phyloP scores from a whole-genome alignment of 2,113 vertebrate species.

The Protobothrops flavoviridis region DNA sequence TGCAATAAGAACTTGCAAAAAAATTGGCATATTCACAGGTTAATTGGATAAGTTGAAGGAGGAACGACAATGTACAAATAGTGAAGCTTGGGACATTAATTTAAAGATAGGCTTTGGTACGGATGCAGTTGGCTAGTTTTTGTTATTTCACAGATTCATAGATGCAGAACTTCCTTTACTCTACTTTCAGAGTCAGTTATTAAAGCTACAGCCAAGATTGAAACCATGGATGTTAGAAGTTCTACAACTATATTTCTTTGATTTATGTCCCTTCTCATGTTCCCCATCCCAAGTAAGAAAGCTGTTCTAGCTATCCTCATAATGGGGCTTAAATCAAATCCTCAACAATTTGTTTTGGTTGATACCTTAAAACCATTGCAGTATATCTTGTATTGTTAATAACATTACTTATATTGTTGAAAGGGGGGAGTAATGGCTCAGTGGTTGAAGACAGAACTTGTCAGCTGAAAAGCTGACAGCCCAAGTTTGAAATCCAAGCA shows the following conservation, averaged over 20 bases:
- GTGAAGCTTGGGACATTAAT: neutral
- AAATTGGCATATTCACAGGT: neutral
- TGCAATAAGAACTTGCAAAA: neutral
- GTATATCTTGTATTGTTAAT: neutral
- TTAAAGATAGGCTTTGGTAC: neutral
- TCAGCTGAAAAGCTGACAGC: too few species aligned
- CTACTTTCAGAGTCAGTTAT: neutral
- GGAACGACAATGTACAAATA: neutral
- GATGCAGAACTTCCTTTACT: neutral
- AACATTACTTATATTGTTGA: neutral
- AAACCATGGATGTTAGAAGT: neutral
- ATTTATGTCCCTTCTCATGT: neutral
- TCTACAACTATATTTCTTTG: neutral
- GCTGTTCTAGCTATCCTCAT: neutral
- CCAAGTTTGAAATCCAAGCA: too few species aligned
- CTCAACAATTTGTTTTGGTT: neutral
- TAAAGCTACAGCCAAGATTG: neutral
- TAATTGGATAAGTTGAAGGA: neutral
- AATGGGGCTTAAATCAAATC: neutral
- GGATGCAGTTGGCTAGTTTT: neutral
- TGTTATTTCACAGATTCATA: neutral
- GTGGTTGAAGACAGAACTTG: too few species aligned
- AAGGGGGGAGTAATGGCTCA: neutral
- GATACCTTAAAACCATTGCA: too few species aligned
- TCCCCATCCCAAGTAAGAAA: neutral